Evolutionary conservation across 2,888 invertebrate genomes (phyloP).

Genomic region (Neoscelio sp.): DNA sequence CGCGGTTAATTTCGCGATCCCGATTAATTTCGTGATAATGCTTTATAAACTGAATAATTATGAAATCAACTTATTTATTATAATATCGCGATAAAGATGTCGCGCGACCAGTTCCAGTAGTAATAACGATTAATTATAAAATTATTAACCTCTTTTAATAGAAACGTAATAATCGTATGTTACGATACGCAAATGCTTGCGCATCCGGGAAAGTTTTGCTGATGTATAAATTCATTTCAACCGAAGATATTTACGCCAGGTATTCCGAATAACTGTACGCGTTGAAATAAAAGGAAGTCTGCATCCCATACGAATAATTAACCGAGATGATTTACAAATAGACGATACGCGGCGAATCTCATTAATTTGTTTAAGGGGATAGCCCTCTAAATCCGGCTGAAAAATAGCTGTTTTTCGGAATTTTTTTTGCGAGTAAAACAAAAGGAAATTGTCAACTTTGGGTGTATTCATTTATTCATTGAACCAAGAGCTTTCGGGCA

Average conservation of each 20-base stretch:
- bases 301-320: slow-evolving; percentile 14
- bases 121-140: slow-evolving; percentile 38
- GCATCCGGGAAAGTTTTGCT: slow-evolving; percentile 18
- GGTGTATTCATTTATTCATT: not conserved
- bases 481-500: slow-evolving; percentile 2
- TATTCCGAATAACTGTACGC: slow-evolving; percentile 19
- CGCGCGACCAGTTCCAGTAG: slow-evolving; percentile 31
- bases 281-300: not conserved
- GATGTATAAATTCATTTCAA: slow-evolving; percentile 28
- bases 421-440: too few species aligned
- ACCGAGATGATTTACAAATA: slow-evolving; percentile 4
- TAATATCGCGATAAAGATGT: slow-evolving; percentile 31
- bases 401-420: too few species aligned
- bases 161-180: slow-evolving; percentile 29
- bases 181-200: slow-evolving; percentile 23
- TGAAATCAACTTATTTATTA: slow-evolving; percentile 36
- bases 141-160: slow-evolving; percentile 49
- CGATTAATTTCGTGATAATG: slow-evolving; percentile 36
- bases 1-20: slow-evolving; percentile 29
- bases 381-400: too few species aligned
- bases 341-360: too few species aligned
- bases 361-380: too few species aligned
- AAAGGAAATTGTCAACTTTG: too few species aligned
- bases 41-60: slow-evolving; percentile 37
- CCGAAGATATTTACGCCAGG: slow-evolving; percentile 10